These are phyloP conservation scores for Anguilla japonica DNA, from an alignment of 2,113 vertebrate species.

Conservation along the genomic window DNA sequence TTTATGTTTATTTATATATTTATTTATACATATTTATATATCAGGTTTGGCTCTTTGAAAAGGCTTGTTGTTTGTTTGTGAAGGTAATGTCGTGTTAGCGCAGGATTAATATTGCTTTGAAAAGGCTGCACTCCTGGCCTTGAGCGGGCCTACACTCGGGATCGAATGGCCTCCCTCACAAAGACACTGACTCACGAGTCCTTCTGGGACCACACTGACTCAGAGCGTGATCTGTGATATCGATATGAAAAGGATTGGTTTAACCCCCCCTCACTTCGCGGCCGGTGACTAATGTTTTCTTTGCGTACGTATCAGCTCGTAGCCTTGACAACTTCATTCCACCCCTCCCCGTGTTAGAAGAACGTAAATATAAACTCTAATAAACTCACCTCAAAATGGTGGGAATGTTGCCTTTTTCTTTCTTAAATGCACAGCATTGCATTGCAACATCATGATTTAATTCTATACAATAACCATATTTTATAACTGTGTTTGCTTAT, in stretches of 20 bases:
- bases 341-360: background rate
- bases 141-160: conserved; percentile 37
- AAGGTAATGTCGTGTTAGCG: background rate
- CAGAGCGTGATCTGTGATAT: conserved; percentile 21
- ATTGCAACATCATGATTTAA: background rate
- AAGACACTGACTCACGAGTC: conserved; percentile 37
- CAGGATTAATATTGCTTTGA: conserved; percentile 33
- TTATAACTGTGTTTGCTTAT: background rate
- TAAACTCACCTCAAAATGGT: background rate
- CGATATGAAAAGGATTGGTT: conserved; percentile 28
- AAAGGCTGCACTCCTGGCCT: conserved; percentile 37
- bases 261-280: background rate
- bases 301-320: background rate
- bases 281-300: conserved; percentile 20
- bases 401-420: background rate
- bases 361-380: background rate
- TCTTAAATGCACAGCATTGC: conserved; percentile 4
- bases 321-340: background rate
- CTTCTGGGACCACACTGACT: background rate
- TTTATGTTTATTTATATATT: too few relatives aligned
- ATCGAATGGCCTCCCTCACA: conserved; percentile 42
- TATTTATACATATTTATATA: background rate
- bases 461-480: background rate
- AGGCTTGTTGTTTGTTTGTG: background rate
- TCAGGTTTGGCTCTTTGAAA: background rate